Evolutionary conservation across 2,888 invertebrate species (phyloP).

Genomic region (Conchocele bisecta): DNA sequence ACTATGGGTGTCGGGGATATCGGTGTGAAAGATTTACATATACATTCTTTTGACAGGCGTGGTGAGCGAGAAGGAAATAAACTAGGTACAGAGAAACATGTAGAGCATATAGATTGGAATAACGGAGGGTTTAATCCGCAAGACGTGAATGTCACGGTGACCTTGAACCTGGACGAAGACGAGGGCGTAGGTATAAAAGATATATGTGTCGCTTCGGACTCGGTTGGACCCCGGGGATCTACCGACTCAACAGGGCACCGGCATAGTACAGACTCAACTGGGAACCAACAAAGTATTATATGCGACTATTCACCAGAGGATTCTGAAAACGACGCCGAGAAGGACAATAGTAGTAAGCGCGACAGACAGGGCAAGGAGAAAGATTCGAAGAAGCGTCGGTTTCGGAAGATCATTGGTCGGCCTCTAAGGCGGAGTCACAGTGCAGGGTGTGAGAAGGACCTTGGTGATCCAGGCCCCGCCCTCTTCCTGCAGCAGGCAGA

Average conservation of each 20-base stretch:
- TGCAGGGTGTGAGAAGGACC: slow-evolving; percentile 82
- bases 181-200: slow-evolving; percentile 49
- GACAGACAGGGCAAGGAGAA: slow-evolving; percentile 44
- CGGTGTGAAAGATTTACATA: too few relatives aligned
- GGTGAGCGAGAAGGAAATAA: too few relatives aligned
- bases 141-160: slow-evolving; percentile 14
- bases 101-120: too few relatives aligned
- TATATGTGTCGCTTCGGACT: too few relatives aligned
- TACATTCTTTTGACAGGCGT: too few relatives aligned
- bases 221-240: slow-evolving; percentile 7
- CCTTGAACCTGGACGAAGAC: slow-evolving; percentile 37
- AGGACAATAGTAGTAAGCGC: not conserved
- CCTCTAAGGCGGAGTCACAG: slow-evolving; percentile 84
- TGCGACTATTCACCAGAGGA: slow-evolving; percentile 2
- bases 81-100: too few relatives aligned
- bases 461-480: slow-evolving; percentile 78
- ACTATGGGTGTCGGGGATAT: too few relatives aligned
- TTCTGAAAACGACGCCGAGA: not conserved
- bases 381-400: slow-evolving; percentile 67
- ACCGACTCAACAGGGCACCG: not conserved
- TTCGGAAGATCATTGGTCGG: slow-evolving; percentile 69
- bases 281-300: too few relatives aligned
- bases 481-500: slow-evolving; percentile 78
- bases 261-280: not conserved
- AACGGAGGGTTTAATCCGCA: slow-evolving; percentile 1